Evolutionary conservation across 2,888 invertebrate genomes (phyloP).

Genomic region (Drymonia ruficornis): DNA sequence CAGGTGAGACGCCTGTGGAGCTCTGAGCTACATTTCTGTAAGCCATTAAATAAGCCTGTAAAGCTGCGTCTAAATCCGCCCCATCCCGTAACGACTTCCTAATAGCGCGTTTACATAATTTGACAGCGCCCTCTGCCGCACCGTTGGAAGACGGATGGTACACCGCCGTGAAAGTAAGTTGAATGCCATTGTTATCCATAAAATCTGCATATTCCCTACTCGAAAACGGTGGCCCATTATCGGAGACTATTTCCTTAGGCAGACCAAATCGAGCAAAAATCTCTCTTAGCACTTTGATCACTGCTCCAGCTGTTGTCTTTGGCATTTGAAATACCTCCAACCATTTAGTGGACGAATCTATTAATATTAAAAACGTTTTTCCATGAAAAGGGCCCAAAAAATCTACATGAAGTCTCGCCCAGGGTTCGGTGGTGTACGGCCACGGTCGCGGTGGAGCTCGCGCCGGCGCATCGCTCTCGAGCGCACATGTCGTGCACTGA

Average conservation of each 20-base stretch:
- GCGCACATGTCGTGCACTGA: conserved; percentile 19
- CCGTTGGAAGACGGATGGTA: conserved; percentile 19
- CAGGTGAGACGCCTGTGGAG: conserved; percentile 13
- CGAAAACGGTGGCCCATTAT: conserved; percentile 24
- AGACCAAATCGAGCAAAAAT: conserved; percentile 21
- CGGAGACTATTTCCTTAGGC: conserved; percentile 20
- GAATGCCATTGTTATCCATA: conserved; percentile 7
- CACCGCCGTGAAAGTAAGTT: neutral
- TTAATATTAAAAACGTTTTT: conserved; percentile 22
- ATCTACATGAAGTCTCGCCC: conserved; percentile 32
- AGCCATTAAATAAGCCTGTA: conserved; percentile 13
- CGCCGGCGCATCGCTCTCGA: conserved; percentile 15
- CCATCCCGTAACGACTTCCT: conserved; percentile 12
- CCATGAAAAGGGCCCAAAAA: conserved; percentile 24
- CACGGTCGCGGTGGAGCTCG: conserved; percentile 27
- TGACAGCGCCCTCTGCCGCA: conserved; percentile 13
- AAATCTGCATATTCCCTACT: conserved; percentile 18
- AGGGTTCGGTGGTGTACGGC: conserved; percentile 18
- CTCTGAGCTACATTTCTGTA: conserved; percentile 14
- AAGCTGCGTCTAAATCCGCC: conserved; percentile 13
- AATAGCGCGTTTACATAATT: conserved; percentile 9
- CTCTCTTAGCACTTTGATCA: conserved; percentile 17
- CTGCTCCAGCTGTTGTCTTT: conserved; percentile 13
- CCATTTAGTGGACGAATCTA: conserved; percentile 30
- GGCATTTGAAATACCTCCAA: conserved; percentile 25